These are phyloP conservation scores for Xiphophorus maculatus DNA, from an alignment of 2,113 vertebrate genomes.

Conservation along the genomic window DNA sequence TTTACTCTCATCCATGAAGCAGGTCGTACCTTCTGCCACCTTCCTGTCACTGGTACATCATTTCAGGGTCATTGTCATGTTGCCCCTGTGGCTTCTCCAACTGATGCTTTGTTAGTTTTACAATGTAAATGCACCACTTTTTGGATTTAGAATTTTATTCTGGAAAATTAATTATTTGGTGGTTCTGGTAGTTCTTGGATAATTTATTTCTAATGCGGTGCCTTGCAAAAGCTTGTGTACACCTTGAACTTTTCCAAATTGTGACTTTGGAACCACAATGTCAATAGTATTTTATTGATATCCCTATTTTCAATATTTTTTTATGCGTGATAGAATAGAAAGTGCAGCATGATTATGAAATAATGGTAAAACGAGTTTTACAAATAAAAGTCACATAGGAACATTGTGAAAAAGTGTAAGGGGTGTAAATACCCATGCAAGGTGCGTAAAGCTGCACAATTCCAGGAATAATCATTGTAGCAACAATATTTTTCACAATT, in stretches of 20 bases:
- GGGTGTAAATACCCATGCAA: not conserved
- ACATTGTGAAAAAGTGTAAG: not conserved
- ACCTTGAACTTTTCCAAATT: not conserved
- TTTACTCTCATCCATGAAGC: slow-evolving; percentile 64
- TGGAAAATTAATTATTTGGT: slow-evolving; percentile 8
- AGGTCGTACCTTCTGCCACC: slow-evolving; percentile 73
- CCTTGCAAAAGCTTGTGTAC: not conserved
- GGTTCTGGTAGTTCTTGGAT: not conserved
- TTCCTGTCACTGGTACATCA: slow-evolving; percentile 71
- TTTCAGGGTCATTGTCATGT: slow-evolving; percentile 66
- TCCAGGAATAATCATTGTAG: not conserved
- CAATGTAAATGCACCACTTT: slow-evolving; percentile 5
- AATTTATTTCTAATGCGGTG: not conserved
- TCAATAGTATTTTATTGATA: too few species aligned
- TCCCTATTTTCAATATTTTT: too few species aligned
- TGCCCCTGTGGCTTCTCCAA: slow-evolving; percentile 40
- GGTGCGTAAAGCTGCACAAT: not conserved
- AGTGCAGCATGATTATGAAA: too few species aligned
- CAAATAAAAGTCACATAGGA: not conserved
- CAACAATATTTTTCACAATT: not conserved
- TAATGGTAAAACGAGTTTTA: too few species aligned
- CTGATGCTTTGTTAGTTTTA: slow-evolving; percentile 50
- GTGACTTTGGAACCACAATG: too few species aligned
- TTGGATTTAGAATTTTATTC: not conserved
- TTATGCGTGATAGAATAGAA: too few species aligned